Conservation (phyloP, 1,140 invertebrate genomes). For the Ectropis grisescens region DNA sequence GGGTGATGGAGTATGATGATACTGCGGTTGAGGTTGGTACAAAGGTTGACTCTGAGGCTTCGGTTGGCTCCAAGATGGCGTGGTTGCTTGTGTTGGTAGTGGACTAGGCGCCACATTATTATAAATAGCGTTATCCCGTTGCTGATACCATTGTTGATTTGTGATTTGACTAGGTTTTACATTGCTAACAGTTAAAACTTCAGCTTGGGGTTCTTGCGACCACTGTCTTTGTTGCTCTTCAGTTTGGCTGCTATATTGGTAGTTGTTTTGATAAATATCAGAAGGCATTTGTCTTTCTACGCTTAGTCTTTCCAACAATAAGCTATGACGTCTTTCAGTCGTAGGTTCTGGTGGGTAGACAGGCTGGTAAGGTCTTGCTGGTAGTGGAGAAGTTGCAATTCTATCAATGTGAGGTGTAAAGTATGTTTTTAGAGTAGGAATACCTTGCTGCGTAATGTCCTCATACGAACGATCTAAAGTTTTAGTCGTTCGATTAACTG, state of each 20-base stretch:
- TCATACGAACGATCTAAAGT: conserved; percentile 51
- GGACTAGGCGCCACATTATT: conserved; percentile 27
- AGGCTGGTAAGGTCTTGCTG: conserved; percentile 35
- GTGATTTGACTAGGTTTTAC: conserved; percentile 56
- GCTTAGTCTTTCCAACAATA: conserved; percentile 51
- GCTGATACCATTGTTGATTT: conserved; percentile 59
- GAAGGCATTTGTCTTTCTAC: conserved; percentile 46
- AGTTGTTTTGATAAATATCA: conserved; percentile 17
- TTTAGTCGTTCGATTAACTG: conserved; percentile 53
- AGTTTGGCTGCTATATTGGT: conserved; percentile 37
- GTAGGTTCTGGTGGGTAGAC: conserved; percentile 33
- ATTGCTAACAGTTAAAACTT: conserved; percentile 52
- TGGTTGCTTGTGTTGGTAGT: conserved; percentile 9
- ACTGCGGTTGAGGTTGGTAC: conserved; percentile 19
- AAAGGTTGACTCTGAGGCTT: conserved; percentile 16
- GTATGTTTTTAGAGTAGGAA: conserved; percentile 47
- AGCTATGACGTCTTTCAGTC: conserved; percentile 52
- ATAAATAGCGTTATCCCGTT: conserved; percentile 28
- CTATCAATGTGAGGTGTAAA: conserved; percentile 38
- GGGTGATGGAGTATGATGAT: conserved; percentile 14
- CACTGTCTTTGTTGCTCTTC: conserved; percentile 39
- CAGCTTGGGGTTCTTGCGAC: conserved; percentile 46
- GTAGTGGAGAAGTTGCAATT: conserved; percentile 32
- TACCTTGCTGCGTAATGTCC: conserved; percentile 29
- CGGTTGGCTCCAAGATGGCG: conserved; percentile 18